A percentile compares a stretch with the other conserved stretches of the same genome.
These are phyloP conservation scores for Nothoprocta perdicaria DNA, from an alignment of 2,113 vertebrate species.

Conservation along the genomic window DNA sequence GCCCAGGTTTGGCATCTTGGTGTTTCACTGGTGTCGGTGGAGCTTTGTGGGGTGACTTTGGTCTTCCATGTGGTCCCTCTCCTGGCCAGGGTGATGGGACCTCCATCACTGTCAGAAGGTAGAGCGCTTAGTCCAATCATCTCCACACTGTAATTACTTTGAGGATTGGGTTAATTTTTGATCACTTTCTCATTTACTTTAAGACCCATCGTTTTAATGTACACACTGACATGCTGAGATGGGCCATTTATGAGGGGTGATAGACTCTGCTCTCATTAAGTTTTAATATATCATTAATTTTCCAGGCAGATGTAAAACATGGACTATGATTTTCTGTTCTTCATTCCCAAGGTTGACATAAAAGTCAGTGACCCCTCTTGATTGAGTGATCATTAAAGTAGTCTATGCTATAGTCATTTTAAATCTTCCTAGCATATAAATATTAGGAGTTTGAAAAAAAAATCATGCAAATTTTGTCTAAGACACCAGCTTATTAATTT, in stretches of 20 bases:
- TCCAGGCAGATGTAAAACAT: constrained; percentile 52
- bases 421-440: constrained; percentile 50
- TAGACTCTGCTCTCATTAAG: constrained; percentile 48
- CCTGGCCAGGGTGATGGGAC: not conserved
- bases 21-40: not conserved
- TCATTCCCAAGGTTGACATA: constrained; percentile 56
- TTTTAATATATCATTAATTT: constrained; percentile 72
- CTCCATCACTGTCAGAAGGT: constrained; percentile 25
- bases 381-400: constrained; percentile 57
- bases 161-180: constrained; percentile 59
- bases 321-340: constrained; percentile 16
- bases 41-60: not conserved
- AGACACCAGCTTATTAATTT: constrained; percentile 9
- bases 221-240: constrained; percentile 48
- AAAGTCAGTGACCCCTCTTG: constrained; percentile 52
- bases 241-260: constrained; percentile 48
- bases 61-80: not conserved
- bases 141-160: not conserved
- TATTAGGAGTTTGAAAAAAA: constrained; percentile 24
- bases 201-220: constrained; percentile 39
- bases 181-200: constrained; percentile 36
- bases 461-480: not conserved
- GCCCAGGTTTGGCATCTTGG: not conserved
- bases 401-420: constrained; percentile 34
- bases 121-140: not conserved